Evolutionary conservation across 2,797 vertebrate species (phyloP).

Genomic region (Macropus fuliginosus): DNA sequence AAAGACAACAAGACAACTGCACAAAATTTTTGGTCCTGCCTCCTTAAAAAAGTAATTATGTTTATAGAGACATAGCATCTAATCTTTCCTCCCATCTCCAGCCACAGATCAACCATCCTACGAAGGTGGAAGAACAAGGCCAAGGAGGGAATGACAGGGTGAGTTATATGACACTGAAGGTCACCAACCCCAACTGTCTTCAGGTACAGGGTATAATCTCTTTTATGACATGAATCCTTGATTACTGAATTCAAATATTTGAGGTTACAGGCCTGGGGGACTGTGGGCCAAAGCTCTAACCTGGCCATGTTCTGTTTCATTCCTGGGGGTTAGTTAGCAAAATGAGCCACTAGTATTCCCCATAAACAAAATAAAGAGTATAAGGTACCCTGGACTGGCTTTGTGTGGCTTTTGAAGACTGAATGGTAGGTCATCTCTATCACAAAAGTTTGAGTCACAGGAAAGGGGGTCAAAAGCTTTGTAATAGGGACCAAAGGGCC

Average conservation of each 20-base stretch:
- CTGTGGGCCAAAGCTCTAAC: not conserved
- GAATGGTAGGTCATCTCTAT: not conserved
- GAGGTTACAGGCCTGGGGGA: not conserved
- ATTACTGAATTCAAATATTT: not conserved
- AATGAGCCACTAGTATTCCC: not conserved
- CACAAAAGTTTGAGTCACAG: not conserved
- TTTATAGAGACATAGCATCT: not conserved
- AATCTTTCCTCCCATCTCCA: not conserved
- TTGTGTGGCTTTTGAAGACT: not conserved
- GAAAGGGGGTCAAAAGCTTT: not conserved
- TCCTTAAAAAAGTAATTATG: not conserved
- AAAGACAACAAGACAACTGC: not conserved
- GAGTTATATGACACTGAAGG: not conserved
- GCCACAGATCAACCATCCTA: not conserved
- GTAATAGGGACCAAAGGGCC: not conserved
- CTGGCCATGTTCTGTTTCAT: not conserved
- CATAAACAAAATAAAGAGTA: not conserved
- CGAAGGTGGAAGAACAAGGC: not conserved
- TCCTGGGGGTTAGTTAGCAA: not conserved
- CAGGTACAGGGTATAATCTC: not conserved
- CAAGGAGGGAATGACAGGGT: not conserved
- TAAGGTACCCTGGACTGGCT: not conserved
- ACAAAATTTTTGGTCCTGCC: not conserved
- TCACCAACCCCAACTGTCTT: not conserved
- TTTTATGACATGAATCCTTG: not conserved